Percentiles rank a stretch among this genome's conserved stretches.
Evolutionary conservation across 2,888 invertebrate genomes (phyloP).

Genomic region (Spilarctia lutea): DNA sequence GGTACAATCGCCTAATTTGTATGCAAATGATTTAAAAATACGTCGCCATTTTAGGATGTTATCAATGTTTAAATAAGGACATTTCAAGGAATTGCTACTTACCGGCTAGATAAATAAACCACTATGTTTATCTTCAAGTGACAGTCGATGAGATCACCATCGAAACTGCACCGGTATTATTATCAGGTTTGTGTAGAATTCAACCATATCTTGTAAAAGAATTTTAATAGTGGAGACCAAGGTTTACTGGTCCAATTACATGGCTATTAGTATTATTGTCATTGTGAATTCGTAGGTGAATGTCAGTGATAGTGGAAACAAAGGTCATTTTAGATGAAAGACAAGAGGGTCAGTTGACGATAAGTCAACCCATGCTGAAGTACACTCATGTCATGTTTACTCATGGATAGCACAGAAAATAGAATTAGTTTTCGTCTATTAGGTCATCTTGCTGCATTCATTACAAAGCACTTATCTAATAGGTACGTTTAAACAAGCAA

Average conservation of each 20-base stretch:
- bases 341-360: too few species aligned
- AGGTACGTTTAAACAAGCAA: too few species aligned
- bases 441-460: too few species aligned
- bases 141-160: constrained; percentile 11
- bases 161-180: background rate
- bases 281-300: background rate
- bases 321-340: background rate
- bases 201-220: constrained; percentile 7
- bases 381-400: too few species aligned
- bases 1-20: background rate
- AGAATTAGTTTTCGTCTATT: too few species aligned
- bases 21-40: constrained; percentile 6
- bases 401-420: too few species aligned
- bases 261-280: background rate
- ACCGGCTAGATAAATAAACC: constrained; percentile 3
- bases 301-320: background rate
- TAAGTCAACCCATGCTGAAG: too few species aligned
- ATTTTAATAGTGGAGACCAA: background rate
- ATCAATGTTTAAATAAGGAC: constrained; percentile 1
- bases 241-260: constrained; percentile 1
- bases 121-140: constrained; percentile 11
- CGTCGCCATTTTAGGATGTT: background rate
- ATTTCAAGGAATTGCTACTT: constrained; percentile 7
- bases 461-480: too few species aligned
- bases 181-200: constrained; percentile 2